Base-by-base conservation (phyloP, 2,113 vertebrate species). In the Pachycephala philippinensis region DNA sequence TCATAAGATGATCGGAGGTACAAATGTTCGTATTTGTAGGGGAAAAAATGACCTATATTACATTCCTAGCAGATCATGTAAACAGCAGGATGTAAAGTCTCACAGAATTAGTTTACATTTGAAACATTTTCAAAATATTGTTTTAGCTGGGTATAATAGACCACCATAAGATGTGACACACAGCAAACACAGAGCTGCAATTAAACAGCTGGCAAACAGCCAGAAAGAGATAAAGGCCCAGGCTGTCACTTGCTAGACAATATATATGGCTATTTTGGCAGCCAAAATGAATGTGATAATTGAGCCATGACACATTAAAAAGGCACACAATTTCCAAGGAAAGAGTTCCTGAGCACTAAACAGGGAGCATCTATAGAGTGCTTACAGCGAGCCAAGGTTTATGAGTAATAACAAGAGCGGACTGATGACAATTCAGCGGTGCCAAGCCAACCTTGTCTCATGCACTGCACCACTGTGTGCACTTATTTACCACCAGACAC, bases 211-310 rank as follows among this genome's bases (percentile, higher is more conserved):
- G 97, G 96, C 97, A 96, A 90, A 97, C 94, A 82, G 95, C 96
- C 97, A 98, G 89, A 40, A 89, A 86, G 84, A 96, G 97, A 98
- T 94, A 97, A 96, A 93, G 84, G 93, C 94, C 88, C 96, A 94
- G 87, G 68, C 86, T 97, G 91, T 97, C 97, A 96, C 95, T 96
- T 91, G 92, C 87, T 95, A 97, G 90, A 97, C 83, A 97, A 96
- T 95, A 98, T 93, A 98, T 95, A 97, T 80, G 87, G 95, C 79
- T 97, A 97, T 96, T 97, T 97, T 96, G 96, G 97, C 93, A 98
- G 91, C 94, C 96, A 93, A 84, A 97, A 66, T 39, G 7, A 97
- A 97, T 79, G 95, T 83, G 95, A 96, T 97, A 97, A 98, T 97
- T 97, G 96, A 98, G 95, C 89, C 95, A 94, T 96, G 96, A 97